These are phyloP conservation scores for Micronisus gabar DNA, from an alignment of 2,113 vertebrate species.

Conservation along the genomic window DNA sequence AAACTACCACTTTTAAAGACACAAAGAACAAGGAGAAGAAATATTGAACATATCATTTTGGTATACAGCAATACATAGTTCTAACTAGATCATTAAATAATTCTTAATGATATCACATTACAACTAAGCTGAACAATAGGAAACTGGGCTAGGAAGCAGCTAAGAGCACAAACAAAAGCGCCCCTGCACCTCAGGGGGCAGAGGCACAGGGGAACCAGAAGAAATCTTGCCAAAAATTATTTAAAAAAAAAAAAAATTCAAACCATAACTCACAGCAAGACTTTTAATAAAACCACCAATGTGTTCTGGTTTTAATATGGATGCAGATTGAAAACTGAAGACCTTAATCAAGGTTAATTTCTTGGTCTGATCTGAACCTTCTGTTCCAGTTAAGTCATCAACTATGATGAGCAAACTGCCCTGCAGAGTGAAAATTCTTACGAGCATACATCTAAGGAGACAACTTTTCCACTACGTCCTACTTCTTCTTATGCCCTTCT, in stretches of 20 bases:
- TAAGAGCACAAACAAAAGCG: not conserved
- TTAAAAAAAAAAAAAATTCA: not conserved
- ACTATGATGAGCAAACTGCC: not conserved
- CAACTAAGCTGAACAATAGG: not conserved
- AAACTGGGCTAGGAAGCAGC: not conserved
- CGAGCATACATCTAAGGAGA: not conserved
- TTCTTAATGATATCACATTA: not conserved
- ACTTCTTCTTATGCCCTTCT: not conserved
- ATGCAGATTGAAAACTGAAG: not conserved
- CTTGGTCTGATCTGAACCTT: not conserved
- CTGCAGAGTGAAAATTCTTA: not conserved
- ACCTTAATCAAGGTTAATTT: not conserved
- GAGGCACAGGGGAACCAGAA: not conserved
- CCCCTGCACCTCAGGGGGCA: not conserved
- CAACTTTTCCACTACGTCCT: not conserved
- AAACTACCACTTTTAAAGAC: not conserved
- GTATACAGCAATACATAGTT: not conserved
- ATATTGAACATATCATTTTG: not conserved
- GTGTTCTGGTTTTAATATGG: not conserved
- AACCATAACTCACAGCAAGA: not conserved
- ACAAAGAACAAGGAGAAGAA: not conserved
- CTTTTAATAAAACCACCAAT: not conserved
- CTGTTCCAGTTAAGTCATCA: not conserved
- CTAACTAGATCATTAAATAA: not conserved
- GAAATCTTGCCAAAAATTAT: not conserved